Evolutionary conservation across 2,797 vertebrate genomes (phyloP).

Genomic region (Miichthys miiuy): DNA sequence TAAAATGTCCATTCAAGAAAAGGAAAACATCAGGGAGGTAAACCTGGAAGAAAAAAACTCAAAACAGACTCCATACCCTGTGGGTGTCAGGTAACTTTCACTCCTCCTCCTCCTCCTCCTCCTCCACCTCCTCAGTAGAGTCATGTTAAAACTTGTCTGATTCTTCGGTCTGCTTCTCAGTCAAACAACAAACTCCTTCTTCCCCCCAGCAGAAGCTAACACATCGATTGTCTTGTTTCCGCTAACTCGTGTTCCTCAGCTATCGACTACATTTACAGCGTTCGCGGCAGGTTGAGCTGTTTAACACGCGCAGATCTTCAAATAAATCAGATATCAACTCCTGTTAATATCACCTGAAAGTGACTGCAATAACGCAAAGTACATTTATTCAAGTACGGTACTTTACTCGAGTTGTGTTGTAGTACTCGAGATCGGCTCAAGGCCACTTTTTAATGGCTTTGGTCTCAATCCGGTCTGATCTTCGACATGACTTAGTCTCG

Average conservation of each 20-base stretch:
- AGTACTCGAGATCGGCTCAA: background rate
- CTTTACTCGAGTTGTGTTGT: too few species aligned
- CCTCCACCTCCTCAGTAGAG: background rate
- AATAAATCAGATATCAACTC: background rate
- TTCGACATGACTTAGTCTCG: too few species aligned
- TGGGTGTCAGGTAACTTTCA: constrained; percentile 52
- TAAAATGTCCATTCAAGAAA: background rate
- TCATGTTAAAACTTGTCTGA: constrained; percentile 55
- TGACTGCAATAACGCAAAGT: background rate
- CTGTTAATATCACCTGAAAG: background rate
- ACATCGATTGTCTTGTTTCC: background rate
- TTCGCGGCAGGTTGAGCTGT: background rate
- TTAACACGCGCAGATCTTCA: too few species aligned
- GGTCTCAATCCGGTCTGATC: too few species aligned
- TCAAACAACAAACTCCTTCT: constrained; percentile 43
- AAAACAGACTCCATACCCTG: background rate
- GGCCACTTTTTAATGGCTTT: too few species aligned
- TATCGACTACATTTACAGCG: too few species aligned
- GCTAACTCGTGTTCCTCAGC: background rate
- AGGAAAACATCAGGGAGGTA: background rate
- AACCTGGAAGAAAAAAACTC: background rate
- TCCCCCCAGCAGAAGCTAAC: constrained; percentile 1
- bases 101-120: constrained; percentile 33
- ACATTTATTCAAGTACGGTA: background rate
- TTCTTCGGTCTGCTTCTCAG: constrained; percentile 23